Evolutionary conservation across 2,797 vertebrate genomes (phyloP).

Genomic region (Delichon dasypus): DNA sequence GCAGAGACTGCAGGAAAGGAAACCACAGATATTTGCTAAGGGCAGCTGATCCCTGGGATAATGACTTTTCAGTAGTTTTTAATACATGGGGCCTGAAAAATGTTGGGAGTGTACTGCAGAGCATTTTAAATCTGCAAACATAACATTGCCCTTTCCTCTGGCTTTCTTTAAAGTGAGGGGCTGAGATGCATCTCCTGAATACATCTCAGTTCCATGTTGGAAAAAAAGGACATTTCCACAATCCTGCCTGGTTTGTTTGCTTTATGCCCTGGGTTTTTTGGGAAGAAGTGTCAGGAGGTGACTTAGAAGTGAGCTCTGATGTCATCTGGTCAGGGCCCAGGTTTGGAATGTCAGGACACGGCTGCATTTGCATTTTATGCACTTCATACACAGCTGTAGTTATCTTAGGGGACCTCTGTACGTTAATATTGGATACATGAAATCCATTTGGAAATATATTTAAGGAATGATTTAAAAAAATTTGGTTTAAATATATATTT

Average conservation of each 20-base stretch:
- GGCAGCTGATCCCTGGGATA: neutral
- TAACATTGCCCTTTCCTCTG: neutral
- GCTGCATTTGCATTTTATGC: neutral
- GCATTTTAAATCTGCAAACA: neutral
- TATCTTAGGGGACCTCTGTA: neutral
- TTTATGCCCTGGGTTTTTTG: neutral
- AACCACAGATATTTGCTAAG: neutral
- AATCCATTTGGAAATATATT: neutral
- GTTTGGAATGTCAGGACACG: neutral
- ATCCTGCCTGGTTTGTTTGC: neutral
- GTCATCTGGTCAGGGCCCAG: neutral
- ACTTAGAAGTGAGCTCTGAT: neutral
- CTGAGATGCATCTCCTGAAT: neutral
- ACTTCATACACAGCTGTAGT: neutral
- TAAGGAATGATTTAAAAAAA: neutral
- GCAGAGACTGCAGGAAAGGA: neutral
- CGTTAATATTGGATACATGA: neutral
- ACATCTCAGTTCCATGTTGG: accelerated
- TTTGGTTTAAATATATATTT: neutral
- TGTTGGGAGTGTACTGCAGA: neutral
- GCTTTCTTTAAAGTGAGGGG: neutral
- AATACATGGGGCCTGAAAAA: neutral
- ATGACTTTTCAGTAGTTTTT: neutral
- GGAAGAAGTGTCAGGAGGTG: neutral
- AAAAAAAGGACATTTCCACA: neutral